phyloP scores from a whole-genome alignment of 2,888 invertebrate species.

The Apotomis betuletana region DNA sequence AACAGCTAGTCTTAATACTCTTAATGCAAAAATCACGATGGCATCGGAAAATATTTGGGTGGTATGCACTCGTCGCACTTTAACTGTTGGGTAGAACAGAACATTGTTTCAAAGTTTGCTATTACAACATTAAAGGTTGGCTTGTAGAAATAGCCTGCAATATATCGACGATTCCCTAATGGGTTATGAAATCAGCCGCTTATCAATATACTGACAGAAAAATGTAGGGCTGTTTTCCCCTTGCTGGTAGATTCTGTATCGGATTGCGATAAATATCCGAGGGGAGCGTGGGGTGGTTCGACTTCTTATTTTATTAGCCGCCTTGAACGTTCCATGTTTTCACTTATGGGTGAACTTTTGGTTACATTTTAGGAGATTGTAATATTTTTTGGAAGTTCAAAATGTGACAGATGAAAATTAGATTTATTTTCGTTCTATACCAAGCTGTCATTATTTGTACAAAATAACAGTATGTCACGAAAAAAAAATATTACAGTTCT shows the following conservation, averaged over 20 bases:
- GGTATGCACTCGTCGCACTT: too few relatives aligned
- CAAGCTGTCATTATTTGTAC: too few relatives aligned
- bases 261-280: conserved; percentile 76
- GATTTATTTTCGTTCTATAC: too few relatives aligned
- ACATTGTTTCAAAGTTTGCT: neutral
- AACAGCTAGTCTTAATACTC: too few relatives aligned
- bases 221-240: conserved; percentile 34
- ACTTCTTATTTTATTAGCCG: conserved; percentile 50
- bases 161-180: conserved; percentile 24
- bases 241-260: conserved; percentile 54
- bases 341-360: conserved; percentile 4
- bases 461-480: too few relatives aligned
- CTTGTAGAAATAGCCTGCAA: neutral
- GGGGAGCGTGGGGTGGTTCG: conserved; percentile 49
- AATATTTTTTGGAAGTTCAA: neutral
- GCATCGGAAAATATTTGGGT: too few relatives aligned
- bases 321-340: conserved; percentile 47
- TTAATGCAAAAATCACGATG: too few relatives aligned
- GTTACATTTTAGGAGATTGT: conserved; percentile 1
- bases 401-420: too few relatives aligned
- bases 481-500: too few relatives aligned
- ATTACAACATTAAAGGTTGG: neutral
- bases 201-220: conserved; percentile 33
- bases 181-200: conserved; percentile 32
- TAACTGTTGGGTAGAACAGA: too few relatives aligned